A percentile compares a stretch with the other conserved stretches of the same genome.
phyloP scores from a whole-genome alignment of 2,113 vertebrate species.

The Ctenomys sociabilis region DNA sequence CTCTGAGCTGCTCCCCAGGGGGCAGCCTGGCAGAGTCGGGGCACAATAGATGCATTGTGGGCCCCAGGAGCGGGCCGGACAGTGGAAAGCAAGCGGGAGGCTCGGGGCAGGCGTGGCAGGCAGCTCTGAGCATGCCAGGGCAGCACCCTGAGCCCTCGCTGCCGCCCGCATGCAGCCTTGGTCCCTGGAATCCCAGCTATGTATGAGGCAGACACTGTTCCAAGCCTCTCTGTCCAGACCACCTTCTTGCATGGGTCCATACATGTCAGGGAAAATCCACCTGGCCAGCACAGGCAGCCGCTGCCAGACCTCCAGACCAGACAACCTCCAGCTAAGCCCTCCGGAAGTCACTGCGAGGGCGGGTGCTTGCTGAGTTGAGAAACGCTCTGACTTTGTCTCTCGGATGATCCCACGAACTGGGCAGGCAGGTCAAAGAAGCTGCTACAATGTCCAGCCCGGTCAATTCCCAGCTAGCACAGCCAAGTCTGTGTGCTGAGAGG shows the following conservation, averaged over 20 bases:
- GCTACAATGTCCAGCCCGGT: not conserved
- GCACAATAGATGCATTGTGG: constrained; percentile 72
- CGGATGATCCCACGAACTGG: not conserved
- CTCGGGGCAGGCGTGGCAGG: not conserved
- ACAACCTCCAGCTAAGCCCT: not conserved
- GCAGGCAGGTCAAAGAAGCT: not conserved
- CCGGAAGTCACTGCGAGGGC: not conserved
- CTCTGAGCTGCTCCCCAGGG: not conserved
- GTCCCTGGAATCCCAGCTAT: constrained; percentile 13
- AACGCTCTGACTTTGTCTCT: not conserved
- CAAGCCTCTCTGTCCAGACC: not conserved
- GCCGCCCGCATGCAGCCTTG: not conserved
- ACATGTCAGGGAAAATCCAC: not conserved
- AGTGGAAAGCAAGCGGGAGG: not conserved
- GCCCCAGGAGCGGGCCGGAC: not conserved
- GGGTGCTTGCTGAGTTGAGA: not conserved
- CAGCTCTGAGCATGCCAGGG: not conserved
- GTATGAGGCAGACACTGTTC: not conserved
- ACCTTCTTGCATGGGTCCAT: fast-evolving
- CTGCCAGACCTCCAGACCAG: not conserved
- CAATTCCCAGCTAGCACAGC: not conserved
- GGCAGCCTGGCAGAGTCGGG: not conserved
- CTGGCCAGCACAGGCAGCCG: not conserved
- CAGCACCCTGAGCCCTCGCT: not conserved
- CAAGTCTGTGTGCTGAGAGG: not conserved